Evolutionary conservation across 2,113 vertebrate species (phyloP), one percentile per base, ranked within the genome.

Genomic region (Synodontis membranacea): DNA sequence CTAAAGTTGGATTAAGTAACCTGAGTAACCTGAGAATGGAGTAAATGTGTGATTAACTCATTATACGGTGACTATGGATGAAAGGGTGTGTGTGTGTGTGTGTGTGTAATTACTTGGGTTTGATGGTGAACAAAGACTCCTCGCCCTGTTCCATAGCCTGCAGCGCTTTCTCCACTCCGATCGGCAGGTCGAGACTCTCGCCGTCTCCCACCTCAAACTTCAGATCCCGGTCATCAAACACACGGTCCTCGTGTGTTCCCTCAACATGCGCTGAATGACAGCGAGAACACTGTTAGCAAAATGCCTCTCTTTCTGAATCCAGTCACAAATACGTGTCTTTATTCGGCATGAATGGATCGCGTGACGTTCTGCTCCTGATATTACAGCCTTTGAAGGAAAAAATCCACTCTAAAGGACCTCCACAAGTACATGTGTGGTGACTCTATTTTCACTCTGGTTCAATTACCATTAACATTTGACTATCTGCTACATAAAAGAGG

Each of bases 101-200:
- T 21, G 50, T 15, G 15, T 2, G 86, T 12, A 39, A 80, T 64
- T 95, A 99, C 98, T 95, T 98, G 42, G 98, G 94, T 86, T 96
- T 97, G 75, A 99, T 94, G 84, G 92, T 95, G 84, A 99, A 95
- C 31, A 97, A 84, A 0, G 97, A 95, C 88, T 97, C 96, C 90
- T 99, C 98, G 0, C 92, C 96, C 87, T 99, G 96, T 89, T 99
- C 97, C 98, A 99, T 99, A 88, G 95, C 95, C 85, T 96, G 97
- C 83, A 99, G 94, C 10, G 96, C 96, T 88, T 96, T 97, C 93
- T 99, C 98, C 90, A 98, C 93, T 19, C 97, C 98, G 19, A 87
- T 85, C 31, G 97, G 98, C 76, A 99, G 92, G 84, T 96, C 94
- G 0, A 96, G 93, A 90, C 88, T 95, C 23, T 97, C 97, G 19